Conservation (phyloP, 1,140 invertebrate species). For the Macrotrachela quadricornifera region DNA sequence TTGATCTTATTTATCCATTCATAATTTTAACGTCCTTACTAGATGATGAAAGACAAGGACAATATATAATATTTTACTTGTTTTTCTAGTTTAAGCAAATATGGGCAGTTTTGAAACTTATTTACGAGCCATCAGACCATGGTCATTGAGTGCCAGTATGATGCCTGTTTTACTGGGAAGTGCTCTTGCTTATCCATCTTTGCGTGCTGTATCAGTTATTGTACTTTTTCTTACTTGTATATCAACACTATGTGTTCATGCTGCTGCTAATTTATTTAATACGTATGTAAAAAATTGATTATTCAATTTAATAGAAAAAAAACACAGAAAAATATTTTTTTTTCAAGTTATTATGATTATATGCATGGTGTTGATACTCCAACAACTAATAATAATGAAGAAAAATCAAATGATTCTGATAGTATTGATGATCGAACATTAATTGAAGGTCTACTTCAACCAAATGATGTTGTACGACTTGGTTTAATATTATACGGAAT, state of each 20-base stretch:
- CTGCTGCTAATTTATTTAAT: conserved; percentile 85
- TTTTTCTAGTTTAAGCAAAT: background rate
- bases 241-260: conserved; percentile 69
- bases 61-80: too few species aligned
- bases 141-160: conserved; percentile 71
- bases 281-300: conserved; percentile 45
- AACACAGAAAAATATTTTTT: too few species aligned
- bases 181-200: conserved; percentile 54
- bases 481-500: conserved; percentile 63
- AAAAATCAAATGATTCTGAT: conserved; percentile 44
- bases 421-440: conserved; percentile 60
- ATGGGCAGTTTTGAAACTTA: conserved; percentile 30
- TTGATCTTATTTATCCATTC: too few species aligned
- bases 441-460: conserved; percentile 63
- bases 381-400: background rate
- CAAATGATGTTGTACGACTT: conserved; percentile 60
- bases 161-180: conserved; percentile 67
- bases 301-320: too few species aligned
- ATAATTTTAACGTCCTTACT: too few species aligned
- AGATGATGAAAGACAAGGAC: too few species aligned
- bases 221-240: conserved; percentile 56
- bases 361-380: conserved; percentile 58
- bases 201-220: conserved; percentile 44
- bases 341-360: conserved; percentile 46
- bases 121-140: conserved; percentile 60